Conservation (phyloP, 2,888 invertebrate species). For the Caenorhabditis doughertyi region DNA sequence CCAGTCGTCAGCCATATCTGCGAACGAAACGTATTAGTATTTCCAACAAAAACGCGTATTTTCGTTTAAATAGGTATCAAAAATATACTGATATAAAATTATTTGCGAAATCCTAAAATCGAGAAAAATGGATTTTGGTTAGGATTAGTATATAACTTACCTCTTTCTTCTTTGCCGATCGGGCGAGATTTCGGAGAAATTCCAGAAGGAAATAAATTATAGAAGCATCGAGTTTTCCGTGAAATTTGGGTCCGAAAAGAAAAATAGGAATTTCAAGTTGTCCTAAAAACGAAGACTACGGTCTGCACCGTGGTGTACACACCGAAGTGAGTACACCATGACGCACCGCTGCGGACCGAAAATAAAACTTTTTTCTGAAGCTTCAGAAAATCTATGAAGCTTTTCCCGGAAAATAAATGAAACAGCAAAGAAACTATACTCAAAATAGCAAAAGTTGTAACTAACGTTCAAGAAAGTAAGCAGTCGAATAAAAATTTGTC, state of each 20-base stretch:
- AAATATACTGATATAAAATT: slow-evolving; percentile 1
- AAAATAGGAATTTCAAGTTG: slow-evolving; percentile 44
- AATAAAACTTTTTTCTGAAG: too few relatives aligned
- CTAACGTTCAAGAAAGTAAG: too few relatives aligned
- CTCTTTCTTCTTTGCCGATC: slow-evolving; percentile 32
- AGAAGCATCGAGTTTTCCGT: slow-evolving; percentile 48
- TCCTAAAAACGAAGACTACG: slow-evolving; percentile 52
- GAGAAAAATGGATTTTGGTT: too few relatives aligned
- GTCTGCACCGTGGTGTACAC: slow-evolving; percentile 33
- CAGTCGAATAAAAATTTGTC: too few relatives aligned
- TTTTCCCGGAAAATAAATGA: background rate
- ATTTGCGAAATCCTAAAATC: slow-evolving; percentile 27
- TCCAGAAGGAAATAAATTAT: slow-evolving; percentile 33
- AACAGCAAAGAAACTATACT: too few relatives aligned
- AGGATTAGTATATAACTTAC: slow-evolving; percentile 3
- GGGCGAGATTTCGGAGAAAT: slow-evolving; percentile 28
- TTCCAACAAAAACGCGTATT: background rate
- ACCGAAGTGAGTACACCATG: slow-evolving; percentile 35
- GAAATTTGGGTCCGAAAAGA: slow-evolving; percentile 43
- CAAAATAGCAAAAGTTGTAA: too few relatives aligned
- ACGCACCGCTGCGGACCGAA: slow-evolving; percentile 29
- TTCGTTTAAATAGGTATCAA: background rate
- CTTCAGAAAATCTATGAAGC: background rate
- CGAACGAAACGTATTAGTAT: background rate
- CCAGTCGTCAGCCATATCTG: slow-evolving; percentile 67